phyloP scores from a whole-genome alignment of 2,113 vertebrate species.

The Coryphaenoides rupestris region DNA sequence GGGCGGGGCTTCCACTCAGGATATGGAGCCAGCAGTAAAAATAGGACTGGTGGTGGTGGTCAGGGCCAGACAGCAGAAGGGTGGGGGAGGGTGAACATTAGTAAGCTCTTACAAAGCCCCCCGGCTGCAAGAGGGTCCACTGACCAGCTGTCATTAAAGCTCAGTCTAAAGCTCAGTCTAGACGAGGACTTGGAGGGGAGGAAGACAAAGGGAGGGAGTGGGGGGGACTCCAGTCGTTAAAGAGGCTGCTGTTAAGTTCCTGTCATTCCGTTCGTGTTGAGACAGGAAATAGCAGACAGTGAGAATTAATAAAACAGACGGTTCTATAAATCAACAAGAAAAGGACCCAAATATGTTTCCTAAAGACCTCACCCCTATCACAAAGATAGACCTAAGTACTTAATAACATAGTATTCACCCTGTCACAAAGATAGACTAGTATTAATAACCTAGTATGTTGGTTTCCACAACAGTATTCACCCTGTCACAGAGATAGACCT shows the following conservation, averaged over 20 bases:
- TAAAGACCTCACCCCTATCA: no score
- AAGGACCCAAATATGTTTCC: neutral
- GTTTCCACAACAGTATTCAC: no score
- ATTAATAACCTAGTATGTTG: no score
- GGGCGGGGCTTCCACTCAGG: constrained; percentile 22
- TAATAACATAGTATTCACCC: no score
- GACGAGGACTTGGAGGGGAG: constrained; percentile 69
- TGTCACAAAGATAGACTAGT: no score
- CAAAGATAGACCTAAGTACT: no score
- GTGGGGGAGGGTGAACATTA: constrained; percentile 14
- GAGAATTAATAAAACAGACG: constrained; percentile 54
- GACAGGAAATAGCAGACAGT: constrained; percentile 68
- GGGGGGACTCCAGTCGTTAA: constrained; percentile 29
- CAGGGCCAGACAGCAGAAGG: constrained; percentile 56
- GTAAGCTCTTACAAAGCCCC: constrained; percentile 32
- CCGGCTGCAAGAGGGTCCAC: constrained; percentile 54
- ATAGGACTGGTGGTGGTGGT: constrained; percentile 28
- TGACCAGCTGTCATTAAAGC: constrained; percentile 75
- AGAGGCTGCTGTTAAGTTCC: constrained; percentile 62
- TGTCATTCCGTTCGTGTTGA: constrained; percentile 73
- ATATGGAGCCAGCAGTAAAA: no score
- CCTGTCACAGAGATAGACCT: no score
- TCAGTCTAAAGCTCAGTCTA: no score
- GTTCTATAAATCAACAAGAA: neutral
- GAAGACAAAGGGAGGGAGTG: constrained; percentile 43